phyloP scores from a whole-genome alignment of 2,888 invertebrate genomes.

The Priapulus caudatus region DNA sequence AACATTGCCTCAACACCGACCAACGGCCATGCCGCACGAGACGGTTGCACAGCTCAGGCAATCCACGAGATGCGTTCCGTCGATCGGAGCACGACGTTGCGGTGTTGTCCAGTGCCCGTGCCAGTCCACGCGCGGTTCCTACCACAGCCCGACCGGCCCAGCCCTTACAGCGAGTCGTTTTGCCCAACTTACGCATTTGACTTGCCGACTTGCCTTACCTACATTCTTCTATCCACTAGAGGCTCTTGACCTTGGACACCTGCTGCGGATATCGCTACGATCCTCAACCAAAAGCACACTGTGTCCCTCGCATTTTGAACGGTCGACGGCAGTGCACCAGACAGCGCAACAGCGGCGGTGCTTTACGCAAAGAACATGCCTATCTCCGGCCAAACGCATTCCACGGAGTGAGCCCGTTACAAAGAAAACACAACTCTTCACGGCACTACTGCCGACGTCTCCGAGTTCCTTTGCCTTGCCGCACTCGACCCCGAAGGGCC shows the following conservation, averaged over 20 bases:
- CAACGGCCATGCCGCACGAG: slow-evolving; percentile 52
- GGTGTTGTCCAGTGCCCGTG: no score
- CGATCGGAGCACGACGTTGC: slow-evolving; percentile 26
- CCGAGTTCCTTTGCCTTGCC: no score
- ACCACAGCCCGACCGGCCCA: no score
- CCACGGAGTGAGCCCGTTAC: slow-evolving; percentile 38
- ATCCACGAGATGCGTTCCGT: slow-evolving; percentile 30
- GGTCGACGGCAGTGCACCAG: slow-evolving; percentile 31
- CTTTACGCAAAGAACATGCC: slow-evolving; percentile 40
- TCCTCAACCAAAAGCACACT: slow-evolving; percentile 39
- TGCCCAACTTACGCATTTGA: slow-evolving; percentile 50
- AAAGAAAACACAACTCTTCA: slow-evolving; percentile 42
- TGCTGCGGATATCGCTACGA: slow-evolving; percentile 61
- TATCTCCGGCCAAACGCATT: slow-evolving; percentile 39
- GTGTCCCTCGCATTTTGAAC: slow-evolving; percentile 41
- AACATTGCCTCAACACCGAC: slow-evolving; percentile 44
- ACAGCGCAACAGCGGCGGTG: slow-evolving; percentile 38
- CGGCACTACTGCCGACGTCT: slow-evolving; percentile 34
- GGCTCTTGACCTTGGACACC: slow-evolving; percentile 60
- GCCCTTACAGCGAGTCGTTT: no score
- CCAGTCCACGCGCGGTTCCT: no score
- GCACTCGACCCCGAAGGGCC: no score
- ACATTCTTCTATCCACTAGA: slow-evolving; percentile 55
- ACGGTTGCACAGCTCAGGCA: slow-evolving; percentile 29
- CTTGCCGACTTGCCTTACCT: slow-evolving; percentile 57